Conservation (phyloP, 1,140 invertebrate genomes). For the Harpegnathos saltator region DNA sequence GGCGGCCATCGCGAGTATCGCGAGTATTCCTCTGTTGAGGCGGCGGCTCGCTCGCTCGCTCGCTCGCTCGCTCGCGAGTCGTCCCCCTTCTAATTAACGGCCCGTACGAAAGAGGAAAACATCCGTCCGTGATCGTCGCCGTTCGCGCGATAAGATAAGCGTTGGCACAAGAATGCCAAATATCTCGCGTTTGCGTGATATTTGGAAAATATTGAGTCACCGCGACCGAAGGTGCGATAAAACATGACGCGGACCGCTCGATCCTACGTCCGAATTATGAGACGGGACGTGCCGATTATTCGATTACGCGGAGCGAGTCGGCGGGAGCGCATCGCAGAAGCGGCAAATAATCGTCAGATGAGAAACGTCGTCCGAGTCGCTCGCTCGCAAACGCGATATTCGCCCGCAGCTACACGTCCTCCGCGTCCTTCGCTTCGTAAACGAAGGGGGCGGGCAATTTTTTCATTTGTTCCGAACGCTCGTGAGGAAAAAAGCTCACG, state of each 20-base stretch:
- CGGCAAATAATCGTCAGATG: neutral
- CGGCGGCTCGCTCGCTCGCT: too few relatives aligned
- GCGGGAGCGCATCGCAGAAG: neutral
- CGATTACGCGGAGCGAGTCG: neutral
- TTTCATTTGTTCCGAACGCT: neutral
- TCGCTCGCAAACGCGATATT: constrained; percentile 6
- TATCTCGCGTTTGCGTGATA: neutral
- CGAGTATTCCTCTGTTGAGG: too few relatives aligned
- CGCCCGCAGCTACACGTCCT: neutral
- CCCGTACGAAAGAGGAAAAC: neutral
- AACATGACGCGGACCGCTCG: neutral
- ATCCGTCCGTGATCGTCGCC: neutral
- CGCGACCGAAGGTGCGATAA: neutral
- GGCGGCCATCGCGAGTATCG: too few relatives aligned
- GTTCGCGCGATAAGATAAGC: neutral
- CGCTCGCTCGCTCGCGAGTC: too few relatives aligned
- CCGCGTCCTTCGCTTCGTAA: constrained; percentile 14
- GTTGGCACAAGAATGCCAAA: neutral
- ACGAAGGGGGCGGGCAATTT: neutral
- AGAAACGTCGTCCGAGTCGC: constrained; percentile 17
- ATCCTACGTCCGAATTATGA: neutral
- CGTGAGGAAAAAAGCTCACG: constrained; percentile 43
- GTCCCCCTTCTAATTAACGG: neutral
- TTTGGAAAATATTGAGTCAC: neutral
- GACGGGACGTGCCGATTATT: neutral